Percentiles rank a stretch among this genome's conserved stretches.
Conservation (phyloP, 1,140 invertebrate genomes). For the Lordiphosa stackelbergi region DNA sequence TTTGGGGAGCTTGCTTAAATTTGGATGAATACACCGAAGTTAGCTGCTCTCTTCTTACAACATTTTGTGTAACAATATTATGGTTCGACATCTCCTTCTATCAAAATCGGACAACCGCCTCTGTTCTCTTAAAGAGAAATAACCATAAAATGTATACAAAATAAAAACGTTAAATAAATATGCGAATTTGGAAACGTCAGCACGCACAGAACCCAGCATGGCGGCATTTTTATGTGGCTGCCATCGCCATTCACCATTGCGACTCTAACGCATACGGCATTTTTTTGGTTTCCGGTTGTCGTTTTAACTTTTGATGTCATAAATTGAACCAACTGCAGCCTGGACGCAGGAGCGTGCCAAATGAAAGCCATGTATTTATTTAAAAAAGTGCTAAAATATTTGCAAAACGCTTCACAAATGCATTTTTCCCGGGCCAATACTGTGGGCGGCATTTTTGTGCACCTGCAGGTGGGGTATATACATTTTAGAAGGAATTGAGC, state of each 20-base stretch:
- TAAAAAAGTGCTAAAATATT: slow-evolving; percentile 62
- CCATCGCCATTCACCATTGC: slow-evolving; percentile 8
- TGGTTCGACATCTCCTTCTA: neutral
- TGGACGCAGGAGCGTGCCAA: slow-evolving; percentile 12
- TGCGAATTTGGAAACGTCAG: slow-evolving; percentile 37
- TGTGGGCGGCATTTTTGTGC: slow-evolving; percentile 2
- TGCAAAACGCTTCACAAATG: slow-evolving; percentile 63
- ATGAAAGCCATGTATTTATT: slow-evolving; percentile 53
- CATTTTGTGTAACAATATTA: neutral
- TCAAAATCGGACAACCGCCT: neutral
- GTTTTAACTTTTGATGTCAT: slow-evolving; percentile 63
- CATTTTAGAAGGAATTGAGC: too few species aligned
- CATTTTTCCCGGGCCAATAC: slow-evolving; percentile 20
- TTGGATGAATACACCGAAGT: too few species aligned
- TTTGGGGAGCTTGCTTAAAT: too few species aligned
- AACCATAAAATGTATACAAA: slow-evolving; percentile 15
- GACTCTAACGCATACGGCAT: slow-evolving; percentile 13
- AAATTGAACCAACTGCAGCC: slow-evolving; percentile 60
- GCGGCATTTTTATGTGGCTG: slow-evolving; percentile 19
- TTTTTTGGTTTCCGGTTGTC: slow-evolving; percentile 40
- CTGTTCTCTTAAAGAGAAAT: slow-evolving; percentile 2
- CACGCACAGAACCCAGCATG: slow-evolving; percentile 17
- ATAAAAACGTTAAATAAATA: slow-evolving; percentile 34
- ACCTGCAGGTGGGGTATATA: too few species aligned
- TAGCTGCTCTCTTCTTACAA: too few species aligned